Conservation (phyloP, 2,113 vertebrate genomes). For the Verasper variegatus region DNA sequence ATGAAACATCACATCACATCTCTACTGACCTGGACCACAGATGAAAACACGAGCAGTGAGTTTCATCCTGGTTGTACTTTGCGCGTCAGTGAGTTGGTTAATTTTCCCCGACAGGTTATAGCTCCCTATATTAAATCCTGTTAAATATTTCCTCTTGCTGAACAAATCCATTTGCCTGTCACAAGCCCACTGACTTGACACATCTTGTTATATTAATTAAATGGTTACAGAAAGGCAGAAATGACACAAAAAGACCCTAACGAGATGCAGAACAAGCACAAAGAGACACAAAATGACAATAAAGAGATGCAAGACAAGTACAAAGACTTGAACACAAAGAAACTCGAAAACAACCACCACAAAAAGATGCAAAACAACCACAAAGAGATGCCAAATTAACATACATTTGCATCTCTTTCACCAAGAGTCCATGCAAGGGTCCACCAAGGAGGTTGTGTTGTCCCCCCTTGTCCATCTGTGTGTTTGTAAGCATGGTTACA, state of each 20-base stretch:
- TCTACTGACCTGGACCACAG: not conserved
- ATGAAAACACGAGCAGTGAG: not conserved
- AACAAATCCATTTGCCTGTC: not conserved
- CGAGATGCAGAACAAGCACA: not conserved
- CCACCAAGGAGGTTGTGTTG: too few relatives aligned
- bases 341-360: not conserved
- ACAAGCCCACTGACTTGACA: not conserved
- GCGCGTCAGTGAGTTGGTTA: not conserved
- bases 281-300: not conserved
- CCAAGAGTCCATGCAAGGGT: too few relatives aligned
- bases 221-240: not conserved
- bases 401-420: not conserved
- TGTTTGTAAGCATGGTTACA: not conserved
- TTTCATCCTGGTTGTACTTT: not conserved
- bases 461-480: not conserved
- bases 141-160: not conserved
- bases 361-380: not conserved
- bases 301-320: not conserved
- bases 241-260: not conserved
- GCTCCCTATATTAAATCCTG: not conserved
- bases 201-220: not conserved
- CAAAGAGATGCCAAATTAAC: not conserved
- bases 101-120: not conserved
- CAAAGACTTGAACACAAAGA: not conserved
- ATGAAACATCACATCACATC: conserved; percentile 19